A percentile compares a stretch with the other conserved stretches of the same genome.
These are phyloP conservation scores for Pollicipes pollicipes DNA, from an alignment of 1,140 invertebrate species.

Conservation along the genomic window DNA sequence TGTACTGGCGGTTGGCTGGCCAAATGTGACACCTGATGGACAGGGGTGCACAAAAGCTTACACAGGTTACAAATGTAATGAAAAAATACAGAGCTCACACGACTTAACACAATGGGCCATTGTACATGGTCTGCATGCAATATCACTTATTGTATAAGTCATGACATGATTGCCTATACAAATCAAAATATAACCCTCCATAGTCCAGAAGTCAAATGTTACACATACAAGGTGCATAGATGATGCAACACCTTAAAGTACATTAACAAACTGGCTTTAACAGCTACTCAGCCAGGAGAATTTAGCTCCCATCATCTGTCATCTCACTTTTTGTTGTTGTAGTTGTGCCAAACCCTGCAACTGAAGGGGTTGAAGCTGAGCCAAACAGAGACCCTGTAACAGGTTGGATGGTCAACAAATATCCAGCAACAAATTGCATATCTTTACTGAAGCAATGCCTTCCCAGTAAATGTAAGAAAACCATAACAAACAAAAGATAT, in stretches of 20 bases:
- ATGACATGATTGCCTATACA: too few relatives aligned
- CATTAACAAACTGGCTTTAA: not conserved
- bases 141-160: too few relatives aligned
- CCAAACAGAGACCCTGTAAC: not conserved
- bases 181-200: not conserved
- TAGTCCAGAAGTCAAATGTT: not conserved
- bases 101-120: too few relatives aligned
- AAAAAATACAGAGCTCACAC: not conserved
- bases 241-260: not conserved
- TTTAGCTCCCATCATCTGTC: not conserved
- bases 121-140: too few relatives aligned
- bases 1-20: not conserved
- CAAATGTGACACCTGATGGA: not conserved
- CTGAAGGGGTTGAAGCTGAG: not conserved
- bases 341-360: not conserved
- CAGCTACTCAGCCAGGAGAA: not conserved
- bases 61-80: not conserved
- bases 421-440: not conserved
- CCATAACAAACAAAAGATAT: not conserved
- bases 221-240: not conserved
- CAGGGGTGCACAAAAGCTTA: not conserved
- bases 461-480: not conserved
- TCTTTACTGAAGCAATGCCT: too few relatives aligned
- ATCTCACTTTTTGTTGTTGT: not conserved
- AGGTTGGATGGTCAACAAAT: too few relatives aligned